Conservation (phyloP, 2,113 vertebrate genomes). For the Hippopotamus amphibius region DNA sequence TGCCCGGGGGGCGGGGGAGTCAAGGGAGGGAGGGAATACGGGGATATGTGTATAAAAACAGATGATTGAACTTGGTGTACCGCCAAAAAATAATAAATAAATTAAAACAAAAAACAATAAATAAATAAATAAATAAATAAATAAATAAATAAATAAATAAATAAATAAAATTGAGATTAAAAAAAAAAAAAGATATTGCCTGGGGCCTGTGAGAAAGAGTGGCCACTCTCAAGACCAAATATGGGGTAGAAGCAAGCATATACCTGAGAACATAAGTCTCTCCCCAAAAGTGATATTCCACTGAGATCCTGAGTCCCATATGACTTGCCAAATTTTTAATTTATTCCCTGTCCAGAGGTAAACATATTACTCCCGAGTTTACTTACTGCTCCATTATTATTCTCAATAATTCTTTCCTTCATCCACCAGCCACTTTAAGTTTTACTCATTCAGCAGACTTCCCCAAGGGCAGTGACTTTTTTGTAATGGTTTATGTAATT, state of each 20-base stretch:
- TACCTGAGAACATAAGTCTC: background rate
- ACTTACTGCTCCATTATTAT: background rate
- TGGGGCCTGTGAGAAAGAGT: background rate
- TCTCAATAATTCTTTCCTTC: background rate
- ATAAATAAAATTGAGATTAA: too few species aligned
- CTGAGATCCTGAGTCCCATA: background rate
- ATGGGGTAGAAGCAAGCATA: background rate
- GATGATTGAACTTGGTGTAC: too few species aligned
- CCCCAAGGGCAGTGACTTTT: conserved; percentile 10
- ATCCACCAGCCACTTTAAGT: background rate
- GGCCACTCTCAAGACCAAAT: background rate
- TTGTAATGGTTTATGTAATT: background rate
- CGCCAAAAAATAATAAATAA: too few species aligned
- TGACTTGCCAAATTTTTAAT: background rate
- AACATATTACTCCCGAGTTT: background rate
- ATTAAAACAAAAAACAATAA: too few species aligned
- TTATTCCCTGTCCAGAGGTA: background rate
- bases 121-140: too few species aligned
- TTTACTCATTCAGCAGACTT: background rate
- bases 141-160: too few species aligned
- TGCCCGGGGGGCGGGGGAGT: background rate
- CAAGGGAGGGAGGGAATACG: too few species aligned
- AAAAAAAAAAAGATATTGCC: background rate
- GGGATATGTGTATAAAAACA: too few species aligned
- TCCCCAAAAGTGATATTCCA: background rate